phyloP scores from a whole-genome alignment of 2,797 vertebrate species.

The Coilia nasus region DNA sequence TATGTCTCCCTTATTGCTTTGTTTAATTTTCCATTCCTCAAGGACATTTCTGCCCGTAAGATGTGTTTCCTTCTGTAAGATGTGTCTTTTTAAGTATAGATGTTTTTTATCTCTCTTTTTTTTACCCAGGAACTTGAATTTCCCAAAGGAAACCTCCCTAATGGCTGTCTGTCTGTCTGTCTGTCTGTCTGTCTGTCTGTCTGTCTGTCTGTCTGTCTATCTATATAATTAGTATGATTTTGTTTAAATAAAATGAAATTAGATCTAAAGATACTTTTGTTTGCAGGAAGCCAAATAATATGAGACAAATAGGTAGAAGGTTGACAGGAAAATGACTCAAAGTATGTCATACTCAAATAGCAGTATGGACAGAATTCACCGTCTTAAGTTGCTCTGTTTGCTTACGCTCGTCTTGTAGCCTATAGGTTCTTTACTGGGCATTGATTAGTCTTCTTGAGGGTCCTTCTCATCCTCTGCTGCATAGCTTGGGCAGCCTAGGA shows the following conservation, averaged over 20 bases:
- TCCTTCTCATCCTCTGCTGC: neutral
- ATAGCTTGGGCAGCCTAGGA: neutral
- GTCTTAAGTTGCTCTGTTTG: neutral
- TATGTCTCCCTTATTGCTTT: no score
- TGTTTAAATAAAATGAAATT: neutral
- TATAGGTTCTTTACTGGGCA: neutral
- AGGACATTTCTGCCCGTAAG: no score
- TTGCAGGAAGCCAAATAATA: neutral
- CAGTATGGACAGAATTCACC: neutral
- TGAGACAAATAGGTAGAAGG: neutral
- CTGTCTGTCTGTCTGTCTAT: no score
- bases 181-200: no score
- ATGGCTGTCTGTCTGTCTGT: no score
- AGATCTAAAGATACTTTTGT: neutral
- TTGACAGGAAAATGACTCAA: neutral
- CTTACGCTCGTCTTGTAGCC: neutral
- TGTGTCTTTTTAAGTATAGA: no score
- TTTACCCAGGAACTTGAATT: no score
- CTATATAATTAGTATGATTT: neutral
- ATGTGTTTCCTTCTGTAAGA: no score
- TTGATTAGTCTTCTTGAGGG: neutral
- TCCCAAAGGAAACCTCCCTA: no score
- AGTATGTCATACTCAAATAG: no score
- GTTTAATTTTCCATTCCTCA: no score
- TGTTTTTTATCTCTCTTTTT: no score